Evolutionary conservation across 1,140 invertebrate species (phyloP).

Genomic region (Carposina sasakii): DNA sequence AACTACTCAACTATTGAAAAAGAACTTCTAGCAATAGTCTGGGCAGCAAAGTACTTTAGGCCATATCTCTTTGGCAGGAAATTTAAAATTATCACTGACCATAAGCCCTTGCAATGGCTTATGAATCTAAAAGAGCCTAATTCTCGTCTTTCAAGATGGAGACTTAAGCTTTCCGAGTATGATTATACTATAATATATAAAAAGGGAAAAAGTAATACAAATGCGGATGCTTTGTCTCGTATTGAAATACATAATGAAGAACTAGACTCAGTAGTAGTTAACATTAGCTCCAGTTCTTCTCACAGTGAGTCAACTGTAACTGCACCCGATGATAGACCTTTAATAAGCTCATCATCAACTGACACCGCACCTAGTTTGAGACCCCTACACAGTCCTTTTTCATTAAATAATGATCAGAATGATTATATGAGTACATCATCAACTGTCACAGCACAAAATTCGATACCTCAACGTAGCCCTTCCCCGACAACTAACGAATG

Average conservation of each 20-base stretch:
- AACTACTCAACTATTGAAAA: conserved; percentile 47
- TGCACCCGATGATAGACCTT: background rate
- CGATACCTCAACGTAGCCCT: conserved; percentile 12
- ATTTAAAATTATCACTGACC: background rate
- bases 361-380: background rate
- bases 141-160: background rate
- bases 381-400: too few species aligned
- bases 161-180: background rate
- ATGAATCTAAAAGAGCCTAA: background rate
- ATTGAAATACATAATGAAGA: background rate
- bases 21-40: conserved; percentile 47
- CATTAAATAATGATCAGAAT: too few species aligned
- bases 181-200: background rate
- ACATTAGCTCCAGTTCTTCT: too few species aligned
- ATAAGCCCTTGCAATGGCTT: conserved; percentile 1
- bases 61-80: conserved; percentile 13
- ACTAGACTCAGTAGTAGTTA: background rate
- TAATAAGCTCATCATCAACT: conserved; percentile 2
- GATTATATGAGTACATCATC: too few species aligned
- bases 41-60: conserved; percentile 55
- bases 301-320: background rate
- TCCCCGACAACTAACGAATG: conserved; percentile 11
- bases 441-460: background rate
- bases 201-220: background rate
- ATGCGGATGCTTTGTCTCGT: background rate